Evolutionary conservation across 1,140 invertebrate genomes (phyloP), one percentile per base, ranked within the genome.

Genomic region (Samia ricini): DNA sequence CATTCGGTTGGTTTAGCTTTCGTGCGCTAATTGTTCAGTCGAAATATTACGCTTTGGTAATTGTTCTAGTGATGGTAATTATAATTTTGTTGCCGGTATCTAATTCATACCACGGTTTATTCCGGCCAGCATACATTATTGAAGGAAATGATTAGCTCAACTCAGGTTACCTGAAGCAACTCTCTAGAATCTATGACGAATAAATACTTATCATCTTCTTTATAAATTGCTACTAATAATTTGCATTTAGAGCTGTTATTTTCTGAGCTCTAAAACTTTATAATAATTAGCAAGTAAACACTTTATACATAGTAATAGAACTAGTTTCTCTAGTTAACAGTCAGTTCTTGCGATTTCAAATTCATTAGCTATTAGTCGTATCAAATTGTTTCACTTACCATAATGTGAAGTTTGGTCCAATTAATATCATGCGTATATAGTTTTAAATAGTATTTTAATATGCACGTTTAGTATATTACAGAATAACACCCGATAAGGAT

Each of bases 31-130:
- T 86, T 58, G 66, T 57, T 65, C 51, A 56, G 61, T 60, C 71
- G 62, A 72, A 77, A 75, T 72, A 72, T 83, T 69, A 70, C 77
- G 71, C 77, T 69, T 74, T 64, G 70, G 69, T 87, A 86, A 89
- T 89, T 89, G 79, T 74, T 81, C 70, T 55, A 75, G 61, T 67
- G 74, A 70, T 76, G 81, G 80, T 87, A 86, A 89, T 85, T 89
- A 77, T 60, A 66, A 59, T 64, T 64, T 61, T 64, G 54, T 60
- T 63, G 67, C 61, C 60, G 54, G 64, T 61, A 65, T 76, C 69
- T 81, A 78, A 84, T 83, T 83, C 68, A 62, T 71, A 61, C 56
- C 61, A 60, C 51, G 62, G 64, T 52, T 33, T 18, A 59, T 63
- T 54, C 55, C 51, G 54, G 33, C 55, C 57, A 71, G 64, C n/a